phyloP scores from a whole-genome alignment of 1,140 invertebrate genomes.

The Phocides pigmalion region DNA sequence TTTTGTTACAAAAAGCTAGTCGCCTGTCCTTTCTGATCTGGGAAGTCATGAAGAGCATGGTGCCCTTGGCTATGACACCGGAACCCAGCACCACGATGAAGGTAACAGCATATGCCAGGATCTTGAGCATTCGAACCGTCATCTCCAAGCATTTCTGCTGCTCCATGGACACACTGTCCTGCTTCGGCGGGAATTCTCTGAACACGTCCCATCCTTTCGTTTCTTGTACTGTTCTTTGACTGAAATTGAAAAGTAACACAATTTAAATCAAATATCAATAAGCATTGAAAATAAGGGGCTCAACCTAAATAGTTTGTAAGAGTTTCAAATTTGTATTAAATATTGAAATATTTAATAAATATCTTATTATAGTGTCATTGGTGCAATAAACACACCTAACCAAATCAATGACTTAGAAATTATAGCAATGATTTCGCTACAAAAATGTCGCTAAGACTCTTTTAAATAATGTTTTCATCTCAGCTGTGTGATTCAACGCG shows the following conservation, averaged over 20 bases:
- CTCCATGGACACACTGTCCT: constrained; percentile 94
- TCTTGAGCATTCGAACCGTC: constrained; percentile 93
- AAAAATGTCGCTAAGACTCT: constrained; percentile 21
- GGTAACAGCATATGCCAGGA: constrained; percentile 92
- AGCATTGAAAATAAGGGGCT: neutral
- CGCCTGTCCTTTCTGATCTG: constrained; percentile 90
- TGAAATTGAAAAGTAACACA: constrained; percentile 75
- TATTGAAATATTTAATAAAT: neutral
- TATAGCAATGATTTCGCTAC: neutral
- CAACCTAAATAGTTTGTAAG: too few relatives aligned
- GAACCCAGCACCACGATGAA: constrained; percentile 92
- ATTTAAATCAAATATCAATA: neutral
- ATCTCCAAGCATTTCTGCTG: constrained; percentile 93
- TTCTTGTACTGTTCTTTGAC: constrained; percentile 92
- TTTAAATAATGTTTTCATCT: constrained; percentile 13
- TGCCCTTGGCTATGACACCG: constrained; percentile 93
- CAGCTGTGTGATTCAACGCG: constrained; percentile 34
- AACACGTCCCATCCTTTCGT: constrained; percentile 98
- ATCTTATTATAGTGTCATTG: too few relatives aligned
- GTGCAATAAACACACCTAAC: neutral
- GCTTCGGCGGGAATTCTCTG: constrained; percentile 93
- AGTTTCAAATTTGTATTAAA: neutral
- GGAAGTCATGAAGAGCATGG: constrained; percentile 95
- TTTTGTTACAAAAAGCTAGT: constrained; percentile 92
- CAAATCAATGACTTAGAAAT: neutral